Evolutionary conservation across 2,888 invertebrate genomes (phyloP).

Genomic region (Siphonodentalium dalli): DNA sequence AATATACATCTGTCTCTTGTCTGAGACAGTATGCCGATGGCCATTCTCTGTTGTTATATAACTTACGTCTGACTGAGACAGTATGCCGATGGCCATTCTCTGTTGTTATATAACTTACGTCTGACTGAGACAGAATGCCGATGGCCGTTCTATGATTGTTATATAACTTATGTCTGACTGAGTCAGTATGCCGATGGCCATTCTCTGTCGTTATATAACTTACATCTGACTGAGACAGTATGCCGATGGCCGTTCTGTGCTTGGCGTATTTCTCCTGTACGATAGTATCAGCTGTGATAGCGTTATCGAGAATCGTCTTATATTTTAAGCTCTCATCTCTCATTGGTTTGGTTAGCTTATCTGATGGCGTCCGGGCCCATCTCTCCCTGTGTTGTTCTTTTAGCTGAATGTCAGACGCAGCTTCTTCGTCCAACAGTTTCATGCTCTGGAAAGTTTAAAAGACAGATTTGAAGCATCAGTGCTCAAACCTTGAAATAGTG

Average conservation of each 20-base stretch:
- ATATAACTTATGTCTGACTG: conserved; percentile 86
- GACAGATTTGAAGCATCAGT: no score
- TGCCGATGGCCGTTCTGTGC: conserved; percentile 80
- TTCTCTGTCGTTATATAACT: conserved; percentile 11
- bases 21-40: no score
- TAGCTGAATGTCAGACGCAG: conserved; percentile 85
- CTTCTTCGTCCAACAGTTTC: conserved; percentile 84
- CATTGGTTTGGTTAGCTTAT: conserved; percentile 82
- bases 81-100: conserved; percentile 79
- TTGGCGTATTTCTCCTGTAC: conserved; percentile 84
- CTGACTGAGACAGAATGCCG: conserved; percentile 78
- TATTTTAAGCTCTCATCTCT: conserved; percentile 90
- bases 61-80: no score
- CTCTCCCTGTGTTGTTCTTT: conserved; percentile 88
- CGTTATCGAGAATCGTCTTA: conserved; percentile 85
- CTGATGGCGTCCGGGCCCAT: conserved; percentile 90
- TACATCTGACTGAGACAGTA: conserved; percentile 77
- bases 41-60: no score
- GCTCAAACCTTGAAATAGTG: no score
- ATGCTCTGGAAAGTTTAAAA: conserved; percentile 59
- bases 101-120: conserved; percentile 77
- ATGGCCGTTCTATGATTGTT: conserved; percentile 79
- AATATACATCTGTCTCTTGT: no score
- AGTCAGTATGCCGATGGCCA: conserved; percentile 77
- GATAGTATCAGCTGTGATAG: conserved; percentile 79